Conservation (phyloP, 1,140 invertebrate genomes). For the Scaptomyza montana region DNA sequence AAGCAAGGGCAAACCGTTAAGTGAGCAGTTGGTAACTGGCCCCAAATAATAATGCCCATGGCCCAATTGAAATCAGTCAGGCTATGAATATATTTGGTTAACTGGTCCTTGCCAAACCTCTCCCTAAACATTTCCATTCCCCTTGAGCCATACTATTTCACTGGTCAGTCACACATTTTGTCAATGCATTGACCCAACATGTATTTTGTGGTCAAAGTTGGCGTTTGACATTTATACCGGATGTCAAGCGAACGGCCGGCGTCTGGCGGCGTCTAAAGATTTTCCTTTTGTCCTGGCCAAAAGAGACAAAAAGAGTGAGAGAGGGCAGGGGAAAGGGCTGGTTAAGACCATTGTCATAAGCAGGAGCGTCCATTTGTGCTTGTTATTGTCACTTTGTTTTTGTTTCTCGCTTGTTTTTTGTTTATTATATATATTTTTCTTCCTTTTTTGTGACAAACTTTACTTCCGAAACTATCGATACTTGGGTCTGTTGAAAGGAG, state of each 20-base stretch:
- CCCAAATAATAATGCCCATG: constrained; percentile 4
- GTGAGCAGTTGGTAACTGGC: constrained; percentile 36
- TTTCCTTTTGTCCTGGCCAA: constrained; percentile 27
- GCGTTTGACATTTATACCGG: constrained; percentile 81
- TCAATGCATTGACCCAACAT: constrained; percentile 68
- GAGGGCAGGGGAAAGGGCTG: not conserved
- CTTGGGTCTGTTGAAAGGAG: not conserved
- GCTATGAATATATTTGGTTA: constrained; percentile 73
- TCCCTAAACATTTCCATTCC: not conserved
- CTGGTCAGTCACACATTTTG: constrained; percentile 39
- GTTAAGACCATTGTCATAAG: constrained; percentile 61
- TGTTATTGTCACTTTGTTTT: constrained; percentile 69
- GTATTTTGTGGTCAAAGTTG: constrained; percentile 76
- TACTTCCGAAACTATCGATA: constrained; percentile 64
- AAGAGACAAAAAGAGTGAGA: not conserved
- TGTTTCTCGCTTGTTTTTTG: constrained; percentile 29
- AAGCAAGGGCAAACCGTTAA: constrained; percentile 33
- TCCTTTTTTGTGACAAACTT: constrained; percentile 31
- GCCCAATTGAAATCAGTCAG: constrained; percentile 49
- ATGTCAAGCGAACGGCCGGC: constrained; percentile 54
- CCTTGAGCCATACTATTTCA: too few species aligned
- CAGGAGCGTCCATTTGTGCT: constrained; percentile 58
- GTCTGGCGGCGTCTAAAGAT: constrained; percentile 42
- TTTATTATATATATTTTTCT: constrained; percentile 8
- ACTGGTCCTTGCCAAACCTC: constrained; percentile 10